Evolutionary conservation across 1,140 invertebrate species (phyloP), one percentile per base, ranked within the genome.

Genomic region (Drosophila sucinea): DNA sequence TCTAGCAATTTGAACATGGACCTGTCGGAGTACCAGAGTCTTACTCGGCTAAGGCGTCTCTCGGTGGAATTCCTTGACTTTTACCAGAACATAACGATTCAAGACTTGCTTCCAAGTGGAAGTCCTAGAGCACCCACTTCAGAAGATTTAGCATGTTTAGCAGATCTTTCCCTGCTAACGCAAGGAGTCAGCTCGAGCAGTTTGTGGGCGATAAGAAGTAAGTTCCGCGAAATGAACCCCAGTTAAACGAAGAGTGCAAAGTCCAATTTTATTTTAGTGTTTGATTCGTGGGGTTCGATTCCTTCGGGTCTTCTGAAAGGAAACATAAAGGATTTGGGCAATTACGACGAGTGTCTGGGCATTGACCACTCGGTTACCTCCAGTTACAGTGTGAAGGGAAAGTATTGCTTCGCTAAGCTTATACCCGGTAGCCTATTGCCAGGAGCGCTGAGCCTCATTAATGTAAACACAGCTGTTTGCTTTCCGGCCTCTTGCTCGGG

Each of bases 211-310:
- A 25, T 64, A 1, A 65, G 41, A 63, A 65, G 74, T 77, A 47
- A 33, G 61, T 40, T 1, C 0, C 2, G 1, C 0, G 2, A 23
- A 1, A 4, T 17, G 2, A 4, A 4, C 8, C 10, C 25, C 23
- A 4, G 10, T 57, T 1, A 8, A 35, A 27, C 23, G 23, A 25
- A 51, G 3, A 51, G 23, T 35, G 0, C 0, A 7, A 27, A 1
- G 27, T 1, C 7, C 23, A 0, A 1, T 4, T 7, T 65, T 29
- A 27, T 27, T 60, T 3, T 7, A 84, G 81, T 82, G 56, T 56
- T 79, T 4, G 81, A 84, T 63, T 67, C 81, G 0, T 84, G 81
- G 81, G 81, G 79, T 27, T 67, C 70, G 3, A 10, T 82, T 8
- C 81, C 81, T 1, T 47, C 76, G 8, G 81, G 81, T 3, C 65